Evolutionary conservation across 2,113 vertebrate species (phyloP), one percentile per base, ranked within the genome.

Genomic region (Callithrix jacchus): DNA sequence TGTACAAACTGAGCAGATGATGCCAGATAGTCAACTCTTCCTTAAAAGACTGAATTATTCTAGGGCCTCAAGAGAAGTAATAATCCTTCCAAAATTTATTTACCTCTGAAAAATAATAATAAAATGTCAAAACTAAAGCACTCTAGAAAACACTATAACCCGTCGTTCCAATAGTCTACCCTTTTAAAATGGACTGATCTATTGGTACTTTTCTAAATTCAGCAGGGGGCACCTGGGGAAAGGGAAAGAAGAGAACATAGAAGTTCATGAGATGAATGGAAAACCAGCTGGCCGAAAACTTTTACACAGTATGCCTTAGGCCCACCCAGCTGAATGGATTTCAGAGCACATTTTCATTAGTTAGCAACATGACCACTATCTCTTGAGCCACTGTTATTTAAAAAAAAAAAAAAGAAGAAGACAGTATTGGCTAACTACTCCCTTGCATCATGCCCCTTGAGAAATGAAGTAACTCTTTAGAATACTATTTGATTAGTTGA

Each of bases 81-180:
- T 37, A 88, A 23, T 56, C 32, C 32, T 94, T 45, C 10, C 27
- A 87, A 89, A 14, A 94, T 21, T 66, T 45, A 93, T 14, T 35
- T 74, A 80, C n/a, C 16, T 40, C 40, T 76, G 35, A 88, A 87
- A 89, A 93, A 87, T 8, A 73, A 40, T 56, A 9, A 85, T 45
- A 96, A 84, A 37, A 93, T 68, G 8, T 93, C 52, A 66, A 96
- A 86, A 96, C 27, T 61, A 49, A 77, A 93, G 87, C 68, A 89
- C 27, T 87, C 92, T 84, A 96, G 17, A 90, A 76, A 94, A 94
- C 35, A 70, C 25, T 70, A 47, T 2, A 89, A 45, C 5, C 14
- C 21, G 40, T 40, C 61, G 92, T 56, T 74, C 32, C 40, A 93
- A 93, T 0, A 83, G 4, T 66, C 56, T 40, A 87, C 58, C 42